Evolutionary conservation across 64 coral and sea anemone genomes (phyloP), one percentile per base, ranked within the genome.

Genomic region (Montipora cactus): DNA sequence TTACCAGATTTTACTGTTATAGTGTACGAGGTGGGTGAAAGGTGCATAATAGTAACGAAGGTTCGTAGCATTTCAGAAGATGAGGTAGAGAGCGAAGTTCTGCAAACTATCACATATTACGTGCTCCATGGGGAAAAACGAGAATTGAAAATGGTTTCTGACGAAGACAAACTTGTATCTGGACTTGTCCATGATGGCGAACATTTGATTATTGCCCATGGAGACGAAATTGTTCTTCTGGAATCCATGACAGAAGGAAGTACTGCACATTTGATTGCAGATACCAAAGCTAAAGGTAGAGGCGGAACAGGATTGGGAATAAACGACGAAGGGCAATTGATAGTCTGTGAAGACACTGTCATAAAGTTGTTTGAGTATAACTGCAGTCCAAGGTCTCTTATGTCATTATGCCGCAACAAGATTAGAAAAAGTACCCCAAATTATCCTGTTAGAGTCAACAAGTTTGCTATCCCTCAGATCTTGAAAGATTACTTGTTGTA

Each of bases 341-440:
- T 97, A 83, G 89, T 94, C 25, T 97, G 77, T 77, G 88, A 96
- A 49, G 70, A 74, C 6, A 79, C 13, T 0, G 25, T 78, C 71
- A 81, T 94, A 19, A 97, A 95, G 76, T 37, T 95, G 21, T 95
- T 73, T 47, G 89, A 95, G 5, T 95, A 95, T 74, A 95, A 88
- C 25, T 50, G 46, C 47, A 88, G 48, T 50, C 51, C 76, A 47
- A 87, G 28, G 25, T 59, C 75, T 16, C 68, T 95, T 12, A 89
- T 87, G 58, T 81, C 44, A 8, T 44, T 91, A 10, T 95, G 94
- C 59, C 89, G 94, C 55, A 37, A 48, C 71, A 13, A 67, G 47
- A 86, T 95, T 62, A 80, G 23, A 3, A 74, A 74, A 14, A 21
- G 57, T n/a, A 73, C 47, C 14, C 59, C 59, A 48, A 70, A 75